Evolutionary conservation across 2,113 vertebrate species (phyloP).

Genomic region (Anthoscopus minutus): DNA sequence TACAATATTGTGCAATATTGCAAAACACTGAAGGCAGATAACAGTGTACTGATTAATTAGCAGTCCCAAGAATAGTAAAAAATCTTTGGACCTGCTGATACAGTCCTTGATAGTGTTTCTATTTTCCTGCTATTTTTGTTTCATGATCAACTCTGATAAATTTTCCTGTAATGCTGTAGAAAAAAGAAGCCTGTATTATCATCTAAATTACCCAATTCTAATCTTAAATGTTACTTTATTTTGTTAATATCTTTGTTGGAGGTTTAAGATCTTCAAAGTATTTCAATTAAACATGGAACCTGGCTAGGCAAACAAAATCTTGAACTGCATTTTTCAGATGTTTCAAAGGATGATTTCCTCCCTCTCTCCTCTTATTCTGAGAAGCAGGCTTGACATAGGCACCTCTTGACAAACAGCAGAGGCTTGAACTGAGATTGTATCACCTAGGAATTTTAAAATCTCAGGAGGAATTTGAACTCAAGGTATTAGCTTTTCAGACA

Average conservation of each 20-base stretch:
- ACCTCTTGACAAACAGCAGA: constrained; percentile 12
- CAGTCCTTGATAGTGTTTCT: background rate
- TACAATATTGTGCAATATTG: background rate
- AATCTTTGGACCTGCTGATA: background rate
- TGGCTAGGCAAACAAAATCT: background rate
- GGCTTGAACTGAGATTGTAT: background rate
- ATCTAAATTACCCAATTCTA: background rate
- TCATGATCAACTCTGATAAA: background rate
- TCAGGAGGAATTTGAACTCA: constrained; percentile 24
- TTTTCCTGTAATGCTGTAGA: background rate
- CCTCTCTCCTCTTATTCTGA: background rate
- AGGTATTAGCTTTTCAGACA: background rate
- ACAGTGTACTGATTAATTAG: background rate
- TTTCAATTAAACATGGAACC: background rate
- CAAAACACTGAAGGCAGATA: background rate
- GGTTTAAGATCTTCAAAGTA: background rate
- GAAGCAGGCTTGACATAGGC: background rate
- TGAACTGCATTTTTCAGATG: background rate
- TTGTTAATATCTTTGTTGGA: background rate
- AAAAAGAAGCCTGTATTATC: background rate
- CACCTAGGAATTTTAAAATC: constrained; percentile 46
- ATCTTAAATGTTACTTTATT: background rate
- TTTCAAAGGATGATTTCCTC: background rate
- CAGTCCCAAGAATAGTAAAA: background rate
- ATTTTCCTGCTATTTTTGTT: background rate